Evolutionary conservation across 2,888 invertebrate species (phyloP), one percentile per base, ranked within the genome.

Genomic region (Invenusta paracnida): DNA sequence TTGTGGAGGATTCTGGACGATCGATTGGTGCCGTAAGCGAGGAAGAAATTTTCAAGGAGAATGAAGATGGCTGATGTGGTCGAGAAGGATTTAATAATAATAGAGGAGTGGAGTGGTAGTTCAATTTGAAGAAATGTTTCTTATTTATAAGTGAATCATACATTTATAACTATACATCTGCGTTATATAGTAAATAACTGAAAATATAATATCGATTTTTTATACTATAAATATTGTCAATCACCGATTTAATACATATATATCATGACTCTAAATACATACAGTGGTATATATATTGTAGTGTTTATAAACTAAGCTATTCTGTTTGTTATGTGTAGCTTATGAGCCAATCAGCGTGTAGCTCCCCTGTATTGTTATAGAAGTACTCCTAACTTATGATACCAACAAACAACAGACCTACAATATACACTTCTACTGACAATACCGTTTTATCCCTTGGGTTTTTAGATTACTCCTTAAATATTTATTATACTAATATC

Each of bases 1-100:
- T 79, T 81, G 31, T 86, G 86, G n/a, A 86, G 48, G 27, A 27
- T 29, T 31, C 87, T 67, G 1, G 86, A 86, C 11, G 86, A 86
- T 48, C 31, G 25, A 67, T 86, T 30, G 25, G 84, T 66, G 29
- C 82, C 82, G 82, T 84, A 84, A 1, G 84, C 84, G 2, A 84
- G 73, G 5, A 29, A 66, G 73, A 84, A 84, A 27, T 84, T 84
- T 67, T 84, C 84, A 11, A 84, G 30, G 13, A 84, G 73, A 73
- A 84, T 84, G 27, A 84, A 84, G 27, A 84, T 29, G 23, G 84
- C 86, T 84, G 30, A 84, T 30, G 1, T 5, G 2, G 28, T 11
- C n/a, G 5, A 2, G 28, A 79, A 79, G n/a, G 5, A 48, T 48
- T 48, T 48, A 11, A 17, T 48, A 48, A 48, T 17, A 48, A 48